phyloP scores from a whole-genome alignment of 2,888 invertebrate species.

The Tanytarsus gracilentus region DNA sequence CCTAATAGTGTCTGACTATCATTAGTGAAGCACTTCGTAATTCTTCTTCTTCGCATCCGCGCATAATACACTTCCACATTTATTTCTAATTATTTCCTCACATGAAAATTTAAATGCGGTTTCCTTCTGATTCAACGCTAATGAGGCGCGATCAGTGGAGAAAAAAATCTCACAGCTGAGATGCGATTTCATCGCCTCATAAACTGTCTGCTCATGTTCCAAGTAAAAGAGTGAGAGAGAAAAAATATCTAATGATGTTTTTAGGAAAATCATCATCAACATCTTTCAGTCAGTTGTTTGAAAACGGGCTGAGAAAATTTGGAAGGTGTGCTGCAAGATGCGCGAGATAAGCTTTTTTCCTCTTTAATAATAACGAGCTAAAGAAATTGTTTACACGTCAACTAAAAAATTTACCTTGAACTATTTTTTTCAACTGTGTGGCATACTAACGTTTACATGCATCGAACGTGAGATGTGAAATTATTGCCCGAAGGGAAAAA shows the following conservation, averaged over 20 bases:
- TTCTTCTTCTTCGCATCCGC: no score
- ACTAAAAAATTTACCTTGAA: conserved; percentile 21
- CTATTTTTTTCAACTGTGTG: conserved; percentile 8
- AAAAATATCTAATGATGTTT: conserved; percentile 13
- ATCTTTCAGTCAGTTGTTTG: background rate
- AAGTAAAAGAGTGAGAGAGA: background rate
- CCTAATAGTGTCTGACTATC: no score
- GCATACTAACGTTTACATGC: background rate
- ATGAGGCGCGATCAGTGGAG: background rate
- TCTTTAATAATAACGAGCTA: background rate
- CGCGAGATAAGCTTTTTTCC: background rate
- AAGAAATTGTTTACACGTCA: conserved; percentile 17
- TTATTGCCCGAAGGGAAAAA: background rate
- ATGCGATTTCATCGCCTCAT: conserved; percentile 23
- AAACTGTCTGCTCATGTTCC: background rate
- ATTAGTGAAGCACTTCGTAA: no score
- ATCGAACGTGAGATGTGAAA: no score
- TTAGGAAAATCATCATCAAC: conserved; percentile 23
- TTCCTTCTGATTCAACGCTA: conserved; percentile 5
- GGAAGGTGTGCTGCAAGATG: background rate
- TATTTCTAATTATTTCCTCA: no score
- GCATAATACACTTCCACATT: no score
- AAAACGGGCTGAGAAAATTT: background rate
- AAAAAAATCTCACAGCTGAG: conserved; percentile 7
- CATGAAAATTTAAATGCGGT: no score